Evolutionary conservation across 2,888 invertebrate species (phyloP).

Genomic region (Arge pagana): DNA sequence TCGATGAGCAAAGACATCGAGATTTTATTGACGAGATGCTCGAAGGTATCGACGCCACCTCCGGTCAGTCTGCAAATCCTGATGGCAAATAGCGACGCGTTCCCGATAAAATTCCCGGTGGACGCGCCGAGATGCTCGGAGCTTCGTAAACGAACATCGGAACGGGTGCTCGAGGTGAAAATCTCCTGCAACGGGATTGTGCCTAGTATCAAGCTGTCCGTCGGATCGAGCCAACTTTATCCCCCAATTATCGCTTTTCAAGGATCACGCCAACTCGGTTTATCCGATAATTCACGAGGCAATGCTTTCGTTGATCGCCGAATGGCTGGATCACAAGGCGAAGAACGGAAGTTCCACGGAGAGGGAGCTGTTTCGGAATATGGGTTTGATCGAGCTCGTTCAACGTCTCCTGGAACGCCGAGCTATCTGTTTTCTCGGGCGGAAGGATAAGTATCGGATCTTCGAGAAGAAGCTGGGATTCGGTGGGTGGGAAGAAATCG

Average conservation of each 20-base stretch:
- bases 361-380: conserved; percentile 63
- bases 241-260: too few species aligned
- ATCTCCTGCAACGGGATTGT: not conserved
- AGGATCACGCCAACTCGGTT: conserved; percentile 60
- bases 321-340: conserved; percentile 69
- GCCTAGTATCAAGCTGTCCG: too few species aligned
- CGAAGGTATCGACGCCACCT: conserved; percentile 39
- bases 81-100: conserved; percentile 51
- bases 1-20: too few species aligned
- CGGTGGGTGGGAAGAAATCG: conserved; percentile 66
- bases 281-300: conserved; percentile 74
- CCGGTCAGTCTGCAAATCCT: conserved; percentile 44
- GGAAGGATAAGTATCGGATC: conserved; percentile 61
- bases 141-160: conserved; percentile 41
- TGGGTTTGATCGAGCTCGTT: conserved; percentile 63
- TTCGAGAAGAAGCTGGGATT: conserved; percentile 58
- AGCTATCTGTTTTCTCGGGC: conserved; percentile 61
- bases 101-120: conserved; percentile 56
- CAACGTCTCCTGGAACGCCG: conserved; percentile 64
- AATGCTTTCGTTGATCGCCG: conserved; percentile 65
- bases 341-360: conserved; percentile 60
- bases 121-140: conserved; percentile 46
- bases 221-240: too few species aligned
- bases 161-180: conserved; percentile 43
- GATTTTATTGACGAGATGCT: too few species aligned